These are phyloP conservation scores for Agapornis canus DNA, from an alignment of 2,797 vertebrate genomes.

Conservation along the genomic window DNA sequence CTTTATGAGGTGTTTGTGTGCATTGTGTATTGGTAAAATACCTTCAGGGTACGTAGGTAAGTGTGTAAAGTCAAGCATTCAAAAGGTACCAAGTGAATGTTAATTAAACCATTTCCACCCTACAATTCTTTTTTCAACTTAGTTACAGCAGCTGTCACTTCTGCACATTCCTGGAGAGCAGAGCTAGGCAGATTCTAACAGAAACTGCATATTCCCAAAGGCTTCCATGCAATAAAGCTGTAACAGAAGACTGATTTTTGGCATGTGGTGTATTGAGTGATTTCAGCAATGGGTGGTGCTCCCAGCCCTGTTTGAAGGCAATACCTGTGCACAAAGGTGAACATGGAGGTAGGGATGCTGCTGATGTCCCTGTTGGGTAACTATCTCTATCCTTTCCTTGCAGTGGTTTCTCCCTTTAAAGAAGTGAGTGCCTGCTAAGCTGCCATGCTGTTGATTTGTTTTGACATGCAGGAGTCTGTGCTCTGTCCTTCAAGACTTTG, in stretches of 20 bases:
- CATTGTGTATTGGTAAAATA: background rate
- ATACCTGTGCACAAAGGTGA: background rate
- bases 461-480: background rate
- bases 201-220: background rate
- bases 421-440: background rate
- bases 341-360: background rate
- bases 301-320: background rate
- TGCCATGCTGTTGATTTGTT: background rate
- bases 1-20: background rate
- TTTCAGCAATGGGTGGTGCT: background rate
- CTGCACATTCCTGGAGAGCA: background rate
- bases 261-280: background rate
- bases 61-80: background rate
- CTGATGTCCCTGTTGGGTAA: fast-evolving
- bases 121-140: background rate
- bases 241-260: background rate
- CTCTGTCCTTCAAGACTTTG: background rate
- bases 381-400: background rate
- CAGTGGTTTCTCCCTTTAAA: background rate
- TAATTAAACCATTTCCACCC: background rate
- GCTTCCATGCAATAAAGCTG: background rate
- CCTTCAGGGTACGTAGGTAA: background rate
- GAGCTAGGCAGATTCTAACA: background rate
- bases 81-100: background rate
- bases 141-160: background rate